These are phyloP conservation scores for Agrilus planipennis DNA, from an alignment of 1,140 invertebrate genomes.

Conservation along the genomic window DNA sequence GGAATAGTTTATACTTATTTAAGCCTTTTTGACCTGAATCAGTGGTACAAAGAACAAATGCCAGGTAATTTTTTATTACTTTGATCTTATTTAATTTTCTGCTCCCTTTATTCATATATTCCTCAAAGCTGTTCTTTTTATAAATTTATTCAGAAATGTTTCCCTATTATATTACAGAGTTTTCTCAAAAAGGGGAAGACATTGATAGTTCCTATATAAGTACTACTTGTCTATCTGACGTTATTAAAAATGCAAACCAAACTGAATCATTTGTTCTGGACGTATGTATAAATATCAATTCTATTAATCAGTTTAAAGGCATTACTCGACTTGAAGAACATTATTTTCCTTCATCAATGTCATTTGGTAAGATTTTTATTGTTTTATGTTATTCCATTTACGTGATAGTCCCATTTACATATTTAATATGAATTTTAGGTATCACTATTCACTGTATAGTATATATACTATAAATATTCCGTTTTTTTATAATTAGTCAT, in stretches of 20 bases:
- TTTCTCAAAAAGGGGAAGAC: no score
- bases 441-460: no score
- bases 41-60: slow-evolving; percentile 94
- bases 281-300: slow-evolving; percentile 30
- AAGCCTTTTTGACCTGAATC: slow-evolving; percentile 80
- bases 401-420: no score
- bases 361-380: slow-evolving; percentile 51
- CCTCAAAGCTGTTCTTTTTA: no score
- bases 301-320: slow-evolving; percentile 32
- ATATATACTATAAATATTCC: no score
- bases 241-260: slow-evolving; percentile 9
- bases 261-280: slow-evolving; percentile 24
- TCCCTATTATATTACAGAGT: no score
- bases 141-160: no score
- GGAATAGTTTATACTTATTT: slow-evolving; percentile 27
- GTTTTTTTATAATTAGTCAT: not conserved
- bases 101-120: no score
- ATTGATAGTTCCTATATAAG: slow-evolving; percentile 26
- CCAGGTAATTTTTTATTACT: slow-evolving; percentile 38
- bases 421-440: no score
- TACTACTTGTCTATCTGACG: slow-evolving; percentile 12
- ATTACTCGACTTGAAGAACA: slow-evolving; percentile 55
- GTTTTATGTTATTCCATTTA: not conserved
- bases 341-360: slow-evolving; percentile 68
- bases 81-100: slow-evolving; percentile 1